Evolutionary conservation across 1,140 invertebrate species (phyloP), one percentile per base, ranked within the genome.

Genomic region (Octopus sinensis): DNA sequence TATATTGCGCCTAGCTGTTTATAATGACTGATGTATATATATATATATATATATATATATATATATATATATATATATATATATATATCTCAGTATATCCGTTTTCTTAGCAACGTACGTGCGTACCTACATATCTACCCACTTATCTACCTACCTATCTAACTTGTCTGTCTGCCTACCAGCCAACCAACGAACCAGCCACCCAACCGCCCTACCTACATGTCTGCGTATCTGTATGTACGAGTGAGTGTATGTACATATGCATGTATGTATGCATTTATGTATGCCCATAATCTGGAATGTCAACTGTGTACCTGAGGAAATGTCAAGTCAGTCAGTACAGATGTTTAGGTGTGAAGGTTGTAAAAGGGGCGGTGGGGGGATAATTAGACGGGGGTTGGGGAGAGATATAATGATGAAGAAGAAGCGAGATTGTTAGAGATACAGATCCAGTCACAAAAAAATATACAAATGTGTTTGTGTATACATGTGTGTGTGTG

Each of bases 61-160:
- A 83, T 83, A 75, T 52, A 78, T 54, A 82, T 82, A 80, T 75
- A 82, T 80, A 80, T 75, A 80, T 80, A 82, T 51, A 80, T 81
- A 81, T 75, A 83, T 83, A 75, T 52, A 78, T 54, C 80, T 81
- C 82, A 78, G 85, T 79, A 80, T 84, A 83, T 68, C 78, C 12
- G 80, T 86, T 80, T 87, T 68, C 85, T 84, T 7, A 81, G 23
- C 81, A 79, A 62, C 73, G 78, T 73, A 84, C 56, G 81, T 79
- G 80, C 51, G 30, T 73, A 76, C 79, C 79, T 76, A 81, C 77
- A 81, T 56, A 51, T 51, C 9, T 51, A 52, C 10, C 13, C 17
- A 62, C 17, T 12, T 62, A 62, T 62, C 9, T 62, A 62, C 17
- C 9, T 62, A 62, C 17, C 9, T 62, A 62, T 0, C 30, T 43